Percentiles rank a stretch among this genome's conserved stretches.
Evolutionary conservation across 23 tunicate genomes (phyloP).

Genomic region (Phallusia fumigata): DNA sequence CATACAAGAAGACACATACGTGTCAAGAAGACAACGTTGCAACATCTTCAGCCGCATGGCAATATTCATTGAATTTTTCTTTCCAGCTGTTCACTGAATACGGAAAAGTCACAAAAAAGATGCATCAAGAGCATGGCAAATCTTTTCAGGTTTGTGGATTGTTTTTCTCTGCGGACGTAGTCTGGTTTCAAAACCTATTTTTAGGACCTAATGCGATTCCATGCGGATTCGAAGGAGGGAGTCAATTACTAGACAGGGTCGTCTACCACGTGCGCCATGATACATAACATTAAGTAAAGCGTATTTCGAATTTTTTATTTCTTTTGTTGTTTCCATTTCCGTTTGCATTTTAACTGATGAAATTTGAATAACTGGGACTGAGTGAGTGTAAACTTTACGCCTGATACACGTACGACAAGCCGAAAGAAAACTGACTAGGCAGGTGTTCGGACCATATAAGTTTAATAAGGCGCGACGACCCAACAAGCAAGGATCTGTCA

Average conservation of each 20-base stretch:
- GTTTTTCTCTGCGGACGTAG: too few species aligned
- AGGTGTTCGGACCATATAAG: too few species aligned
- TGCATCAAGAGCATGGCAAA: not conserved
- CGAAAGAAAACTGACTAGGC: too few species aligned
- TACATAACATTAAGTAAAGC: slow-evolving; percentile 10
- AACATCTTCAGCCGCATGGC: not conserved
- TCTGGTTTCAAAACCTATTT: not conserved
- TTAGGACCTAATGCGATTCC: slow-evolving; percentile 31
- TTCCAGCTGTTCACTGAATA: not conserved
- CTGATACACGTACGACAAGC: too few species aligned
- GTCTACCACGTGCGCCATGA: not conserved
- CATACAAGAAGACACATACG: slow-evolving; percentile 4
- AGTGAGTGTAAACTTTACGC: too few species aligned
- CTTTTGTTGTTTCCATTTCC: too few species aligned
- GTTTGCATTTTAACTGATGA: too few species aligned
- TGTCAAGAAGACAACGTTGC: too few species aligned
- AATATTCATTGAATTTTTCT: not conserved
- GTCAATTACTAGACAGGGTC: slow-evolving; percentile 3
- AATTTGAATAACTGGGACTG: too few species aligned
- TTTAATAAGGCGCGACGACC: too few species aligned
- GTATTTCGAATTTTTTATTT: too few species aligned
- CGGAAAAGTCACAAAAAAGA: not conserved
- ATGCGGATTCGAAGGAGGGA: slow-evolving; percentile 41
- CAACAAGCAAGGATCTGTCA: too few species aligned
- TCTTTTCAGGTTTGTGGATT: not conserved